A percentile compares a stretch with the other conserved stretches of the same genome.
Conservation (phyloP, 2,113 vertebrate genomes). For the Hoplias malabaricus region DNA sequence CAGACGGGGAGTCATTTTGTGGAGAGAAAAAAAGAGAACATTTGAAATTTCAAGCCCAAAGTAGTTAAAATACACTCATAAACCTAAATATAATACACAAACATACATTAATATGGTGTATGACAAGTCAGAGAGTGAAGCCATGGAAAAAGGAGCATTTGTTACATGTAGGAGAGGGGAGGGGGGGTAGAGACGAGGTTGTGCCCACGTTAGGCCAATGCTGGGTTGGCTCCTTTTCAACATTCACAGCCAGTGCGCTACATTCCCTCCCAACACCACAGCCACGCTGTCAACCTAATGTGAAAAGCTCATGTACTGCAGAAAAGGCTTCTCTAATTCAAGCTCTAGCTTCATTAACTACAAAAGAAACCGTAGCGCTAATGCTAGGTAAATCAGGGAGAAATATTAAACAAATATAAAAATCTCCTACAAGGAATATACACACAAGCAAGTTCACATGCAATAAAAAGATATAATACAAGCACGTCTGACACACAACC, state of each 20-base stretch:
- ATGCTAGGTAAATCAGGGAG: background rate
- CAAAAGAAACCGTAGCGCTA: background rate
- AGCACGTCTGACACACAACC: background rate
- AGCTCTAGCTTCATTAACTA: background rate
- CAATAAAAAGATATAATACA: background rate
- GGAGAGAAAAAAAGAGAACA: background rate
- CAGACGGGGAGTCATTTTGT: conserved; percentile 42
- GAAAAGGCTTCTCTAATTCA: background rate
- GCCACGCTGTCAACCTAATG: conserved; percentile 34
- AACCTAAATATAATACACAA: background rate
- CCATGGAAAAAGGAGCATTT: conserved; percentile 73
- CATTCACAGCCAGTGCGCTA: conserved; percentile 76
- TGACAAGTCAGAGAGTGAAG: conserved; percentile 11
- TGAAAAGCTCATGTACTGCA: conserved; percentile 29
- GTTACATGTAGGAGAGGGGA: conserved; percentile 64
- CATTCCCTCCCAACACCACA: conserved; percentile 58
- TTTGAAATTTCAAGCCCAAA: conserved; percentile 22
- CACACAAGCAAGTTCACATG: background rate
- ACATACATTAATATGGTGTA: background rate
- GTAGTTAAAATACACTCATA: conserved; percentile 9
- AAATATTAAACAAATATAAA: background rate
- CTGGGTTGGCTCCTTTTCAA: conserved; percentile 69
- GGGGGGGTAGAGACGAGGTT: conserved; percentile 28
- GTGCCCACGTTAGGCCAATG: conserved; percentile 54
- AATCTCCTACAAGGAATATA: background rate